Evolutionary conservation across 1,140 invertebrate genomes (phyloP).

Genomic region (Drosophila punjabiensis): DNA sequence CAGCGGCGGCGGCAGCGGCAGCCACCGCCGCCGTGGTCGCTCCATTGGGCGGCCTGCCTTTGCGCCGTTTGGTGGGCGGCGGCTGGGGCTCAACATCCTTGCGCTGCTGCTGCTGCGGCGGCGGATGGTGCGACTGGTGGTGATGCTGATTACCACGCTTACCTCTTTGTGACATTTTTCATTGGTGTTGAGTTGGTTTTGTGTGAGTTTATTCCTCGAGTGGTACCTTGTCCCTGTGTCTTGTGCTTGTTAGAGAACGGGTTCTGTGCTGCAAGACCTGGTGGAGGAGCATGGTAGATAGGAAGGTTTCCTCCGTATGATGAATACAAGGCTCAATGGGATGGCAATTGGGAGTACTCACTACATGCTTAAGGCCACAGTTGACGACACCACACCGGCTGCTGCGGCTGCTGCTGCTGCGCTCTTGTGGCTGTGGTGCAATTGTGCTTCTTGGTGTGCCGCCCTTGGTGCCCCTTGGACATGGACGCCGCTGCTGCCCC

Average conservation of each 20-base stretch:
- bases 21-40: slow-evolving; percentile 35
- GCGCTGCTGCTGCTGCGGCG: slow-evolving; percentile 79
- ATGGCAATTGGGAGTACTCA: slow-evolving; percentile 49
- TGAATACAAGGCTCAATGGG: background rate
- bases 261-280: slow-evolving; percentile 45
- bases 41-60: slow-evolving; percentile 83
- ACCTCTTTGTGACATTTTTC: slow-evolving; percentile 86
- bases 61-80: slow-evolving; percentile 83
- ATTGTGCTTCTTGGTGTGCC: slow-evolving; percentile 38
- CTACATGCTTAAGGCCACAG: slow-evolving; percentile 85
- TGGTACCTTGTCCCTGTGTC: slow-evolving; percentile 44
- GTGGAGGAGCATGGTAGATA: background rate
- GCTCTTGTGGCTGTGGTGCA: slow-evolving; percentile 54
- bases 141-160: slow-evolving; percentile 83
- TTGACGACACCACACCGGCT: slow-evolving; percentile 81
- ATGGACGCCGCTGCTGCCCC: slow-evolving; percentile 82
- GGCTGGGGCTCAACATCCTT: slow-evolving; percentile 84
- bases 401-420: slow-evolving; percentile 68
- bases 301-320: background rate
- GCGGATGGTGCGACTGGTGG: slow-evolving; percentile 71
- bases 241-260: slow-evolving; percentile 46
- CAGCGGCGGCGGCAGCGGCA: slow-evolving; percentile 36
- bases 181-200: slow-evolving; percentile 79
- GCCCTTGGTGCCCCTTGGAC: slow-evolving; percentile 57
- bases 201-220: slow-evolving; percentile 63